These are phyloP conservation scores for Poeciliopsis paucimaculata DNA, from an alignment of 2,797 vertebrate genomes.

Conservation along the genomic window DNA sequence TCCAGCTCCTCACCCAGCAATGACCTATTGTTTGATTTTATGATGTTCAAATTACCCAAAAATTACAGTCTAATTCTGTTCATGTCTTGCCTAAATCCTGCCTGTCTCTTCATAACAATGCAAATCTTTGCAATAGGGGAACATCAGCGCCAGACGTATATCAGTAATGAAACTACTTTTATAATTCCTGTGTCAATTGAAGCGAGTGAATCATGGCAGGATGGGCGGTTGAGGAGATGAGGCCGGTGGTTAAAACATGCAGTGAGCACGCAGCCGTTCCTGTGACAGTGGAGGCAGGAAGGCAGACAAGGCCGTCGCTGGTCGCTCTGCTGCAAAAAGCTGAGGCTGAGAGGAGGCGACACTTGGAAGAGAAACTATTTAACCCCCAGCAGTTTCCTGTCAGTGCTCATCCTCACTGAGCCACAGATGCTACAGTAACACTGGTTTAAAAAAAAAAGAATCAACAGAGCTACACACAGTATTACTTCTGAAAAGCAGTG, in stretches of 20 bases:
- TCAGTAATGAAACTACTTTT: not conserved
- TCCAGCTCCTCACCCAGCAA: not conserved
- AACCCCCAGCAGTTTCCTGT: conserved; percentile 43
- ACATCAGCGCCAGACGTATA: not conserved
- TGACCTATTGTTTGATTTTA: conserved; percentile 22
- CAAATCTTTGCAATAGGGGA: conserved; percentile 1
- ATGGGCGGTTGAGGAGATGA: conserved; percentile 2
- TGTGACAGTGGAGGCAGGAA: conserved; percentile 28
- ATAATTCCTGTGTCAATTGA: not conserved
- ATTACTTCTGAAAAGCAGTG: not conserved
- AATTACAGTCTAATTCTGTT: conserved; percentile 1
- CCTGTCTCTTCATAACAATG: not conserved
- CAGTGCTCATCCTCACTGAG: conserved; percentile 18
- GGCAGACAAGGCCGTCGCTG: conserved; percentile 19
- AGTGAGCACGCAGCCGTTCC: conserved; percentile 14
- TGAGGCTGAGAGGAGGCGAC: conserved; percentile 49
- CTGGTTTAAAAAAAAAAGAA: not conserved
- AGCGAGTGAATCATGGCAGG: conserved; percentile 15
- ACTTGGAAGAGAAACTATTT: conserved; percentile 39
- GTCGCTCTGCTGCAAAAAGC: conserved; percentile 6
- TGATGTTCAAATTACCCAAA: conserved; percentile 5
- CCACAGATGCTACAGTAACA: conserved; percentile 9
- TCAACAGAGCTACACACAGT: not conserved
- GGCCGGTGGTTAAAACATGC: conserved; percentile 5
- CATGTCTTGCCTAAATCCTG: not conserved